Evolutionary conservation across 2,888 invertebrate species (phyloP), one percentile per base, ranked within the genome.

Genomic region (Leucophora obtusa): DNA sequence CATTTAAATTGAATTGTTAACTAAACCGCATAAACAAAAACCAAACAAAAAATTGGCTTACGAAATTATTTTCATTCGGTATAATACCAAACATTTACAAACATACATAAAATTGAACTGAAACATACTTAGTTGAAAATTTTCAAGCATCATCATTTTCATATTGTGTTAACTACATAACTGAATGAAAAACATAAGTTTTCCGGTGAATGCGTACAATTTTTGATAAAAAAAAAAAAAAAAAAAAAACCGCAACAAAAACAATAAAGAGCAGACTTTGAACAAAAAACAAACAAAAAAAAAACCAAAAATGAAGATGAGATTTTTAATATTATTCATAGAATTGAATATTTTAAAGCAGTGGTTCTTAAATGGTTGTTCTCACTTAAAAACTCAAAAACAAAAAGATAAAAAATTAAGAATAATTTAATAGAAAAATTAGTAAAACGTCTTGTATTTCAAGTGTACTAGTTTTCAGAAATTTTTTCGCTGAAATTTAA

Each of bases 131-230:
- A 60, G 38, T 43, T 38, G 15, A 33, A 18, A 74, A 72, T 4
- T 58, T 38, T 38, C 33, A 28, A 68, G 18, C 53, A 68, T 74
- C 53, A 68, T 60, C 18, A 68, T 60, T 74, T 53, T 59, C 59
- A 53, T 51, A 43, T 59, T 59, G 59, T 66, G 5, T 65, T 50
- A 51, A 38, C 65, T 54, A 59, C n/a, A 11, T 33, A 28, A 6
- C 28, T 3, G 6, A 21, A 53, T 38, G 14, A 24, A 21, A 51
- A 33, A 63, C 28, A 33, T 24, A 66, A 56, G 60, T 54, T 68
- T 78, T 72, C 72, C 62, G 65, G 11, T 71, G 77, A 66, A 71
- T 78, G 72, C 71, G 71, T 77, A 56, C 53, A 60, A 47, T 47
- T 56, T 53, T 14, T 18, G 18, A 2, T 14, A 17, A n/a, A 18